These are phyloP conservation scores for Blastomussa wellsi DNA, from an alignment of 92 coral and sea anemone species.

Conservation along the genomic window DNA sequence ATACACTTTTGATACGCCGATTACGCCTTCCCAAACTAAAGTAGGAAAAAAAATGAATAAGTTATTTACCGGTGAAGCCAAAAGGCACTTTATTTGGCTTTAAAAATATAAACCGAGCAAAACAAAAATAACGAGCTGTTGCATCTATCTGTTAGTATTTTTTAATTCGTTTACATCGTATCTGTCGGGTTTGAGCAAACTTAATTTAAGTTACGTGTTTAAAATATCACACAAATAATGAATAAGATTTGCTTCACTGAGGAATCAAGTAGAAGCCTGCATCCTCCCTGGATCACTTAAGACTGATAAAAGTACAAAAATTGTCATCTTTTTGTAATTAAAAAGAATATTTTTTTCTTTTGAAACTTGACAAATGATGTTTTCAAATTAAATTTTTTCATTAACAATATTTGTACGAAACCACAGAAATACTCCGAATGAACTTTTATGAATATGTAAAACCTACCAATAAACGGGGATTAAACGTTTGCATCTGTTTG, in stretches of 20 bases:
- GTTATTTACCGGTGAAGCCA: neutral
- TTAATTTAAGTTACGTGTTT: too few species aligned
- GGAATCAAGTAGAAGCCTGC: neutral
- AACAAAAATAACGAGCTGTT: neutral
- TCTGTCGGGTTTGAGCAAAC: neutral
- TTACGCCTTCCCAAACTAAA: too few species aligned
- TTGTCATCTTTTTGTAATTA: neutral
- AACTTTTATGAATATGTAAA: constrained; percentile 1
- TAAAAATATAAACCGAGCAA: too few species aligned
- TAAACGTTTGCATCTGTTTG: neutral
- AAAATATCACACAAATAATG: neutral
- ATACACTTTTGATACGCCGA: too few species aligned
- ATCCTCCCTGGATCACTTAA: neutral
- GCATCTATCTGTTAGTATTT: neutral
- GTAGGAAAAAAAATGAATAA: too few species aligned
- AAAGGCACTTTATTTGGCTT: neutral
- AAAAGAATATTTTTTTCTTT: neutral
- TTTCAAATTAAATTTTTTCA: neutral
- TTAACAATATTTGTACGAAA: neutral
- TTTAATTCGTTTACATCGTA: neutral
- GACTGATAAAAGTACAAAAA: neutral
- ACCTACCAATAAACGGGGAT: neutral
- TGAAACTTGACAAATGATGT: neutral
- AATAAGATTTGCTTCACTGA: neutral
- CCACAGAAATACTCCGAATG: neutral